These are phyloP conservation scores for Oryzias dopingdopingensis DNA, from an alignment of 2,797 vertebrate genomes.

Conservation along the genomic window DNA sequence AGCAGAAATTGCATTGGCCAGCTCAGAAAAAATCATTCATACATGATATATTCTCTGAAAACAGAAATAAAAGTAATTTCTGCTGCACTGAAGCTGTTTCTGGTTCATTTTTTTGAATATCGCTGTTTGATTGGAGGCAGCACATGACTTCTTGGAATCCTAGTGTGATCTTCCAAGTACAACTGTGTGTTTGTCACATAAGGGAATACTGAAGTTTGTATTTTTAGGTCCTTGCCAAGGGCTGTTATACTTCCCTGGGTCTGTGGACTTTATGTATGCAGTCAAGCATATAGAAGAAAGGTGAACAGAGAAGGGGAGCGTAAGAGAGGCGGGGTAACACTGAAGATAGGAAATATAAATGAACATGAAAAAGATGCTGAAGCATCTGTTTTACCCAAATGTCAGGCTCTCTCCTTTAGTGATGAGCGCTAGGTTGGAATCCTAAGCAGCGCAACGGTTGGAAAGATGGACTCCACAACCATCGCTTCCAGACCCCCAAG, in stretches of 20 bases:
- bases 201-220: conserved; percentile 53
- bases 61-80: too few relatives aligned
- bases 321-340: conserved; percentile 1
- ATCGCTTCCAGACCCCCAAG: conserved; percentile 48
- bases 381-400: conserved; percentile 9
- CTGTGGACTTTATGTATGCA: conserved; percentile 59
- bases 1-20: too few relatives aligned
- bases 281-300: conserved; percentile 38
- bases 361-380: conserved; percentile 27
- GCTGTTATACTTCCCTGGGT: conserved; percentile 59
- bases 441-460: conserved; percentile 44
- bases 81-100: too few relatives aligned
- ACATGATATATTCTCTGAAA: too few relatives aligned
- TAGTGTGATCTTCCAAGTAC: conserved; percentile 4
- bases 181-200: conserved; percentile 17
- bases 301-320: conserved; percentile 11
- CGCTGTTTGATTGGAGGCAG: conserved; percentile 1
- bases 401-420: conserved; percentile 11
- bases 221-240: conserved; percentile 65
- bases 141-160: conserved; percentile 33
- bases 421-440: conserved; percentile 62
- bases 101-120: too few relatives aligned
- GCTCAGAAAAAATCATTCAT: too few relatives aligned
- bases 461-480: conserved; percentile 48
- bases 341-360: conserved; percentile 28